phyloP scores from a whole-genome alignment of 2,113 vertebrate genomes.

The Stigmatopora argus region DNA sequence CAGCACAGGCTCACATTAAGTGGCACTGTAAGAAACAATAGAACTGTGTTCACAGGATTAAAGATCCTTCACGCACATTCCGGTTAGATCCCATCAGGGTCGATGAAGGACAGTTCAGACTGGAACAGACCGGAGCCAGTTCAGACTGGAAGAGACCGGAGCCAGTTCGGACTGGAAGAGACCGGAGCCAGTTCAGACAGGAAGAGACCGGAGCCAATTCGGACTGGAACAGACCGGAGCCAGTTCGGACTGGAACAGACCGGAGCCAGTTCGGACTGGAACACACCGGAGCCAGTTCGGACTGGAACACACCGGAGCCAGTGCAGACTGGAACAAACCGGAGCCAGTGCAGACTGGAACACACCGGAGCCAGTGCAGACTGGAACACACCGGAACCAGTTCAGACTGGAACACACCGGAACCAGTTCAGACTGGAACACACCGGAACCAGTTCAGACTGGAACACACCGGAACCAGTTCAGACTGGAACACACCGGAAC shows the following conservation, averaged over 20 bases:
- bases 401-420: too few species aligned
- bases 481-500: conserved; percentile 2
- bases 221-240: too few species aligned
- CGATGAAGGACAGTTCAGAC: conserved; percentile 10
- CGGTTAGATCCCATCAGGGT: conserved; percentile 18
- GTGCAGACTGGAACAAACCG: conserved; percentile 13
- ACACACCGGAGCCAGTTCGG: too few species aligned
- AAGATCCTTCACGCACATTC: conserved; percentile 27
- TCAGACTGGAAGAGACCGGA: too few species aligned
- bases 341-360: too few species aligned
- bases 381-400: too few species aligned
- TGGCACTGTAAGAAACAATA: conserved; percentile 18
- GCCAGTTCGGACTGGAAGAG: background rate
- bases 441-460: too few species aligned
- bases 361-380: too few species aligned
- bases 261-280: too few species aligned
- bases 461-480: background rate
- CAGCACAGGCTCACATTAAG: conserved; percentile 9
- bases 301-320: conserved; percentile 22
- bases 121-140: background rate
- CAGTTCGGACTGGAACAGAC: conserved; percentile 10
- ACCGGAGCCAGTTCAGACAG: too few species aligned
- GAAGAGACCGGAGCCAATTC: too few species aligned
- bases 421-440: too few species aligned
- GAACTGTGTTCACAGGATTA: conserved; percentile 30